Evolutionary conservation across 1,140 invertebrate species (phyloP).

Genomic region (Neodiprion pinetum): DNA sequence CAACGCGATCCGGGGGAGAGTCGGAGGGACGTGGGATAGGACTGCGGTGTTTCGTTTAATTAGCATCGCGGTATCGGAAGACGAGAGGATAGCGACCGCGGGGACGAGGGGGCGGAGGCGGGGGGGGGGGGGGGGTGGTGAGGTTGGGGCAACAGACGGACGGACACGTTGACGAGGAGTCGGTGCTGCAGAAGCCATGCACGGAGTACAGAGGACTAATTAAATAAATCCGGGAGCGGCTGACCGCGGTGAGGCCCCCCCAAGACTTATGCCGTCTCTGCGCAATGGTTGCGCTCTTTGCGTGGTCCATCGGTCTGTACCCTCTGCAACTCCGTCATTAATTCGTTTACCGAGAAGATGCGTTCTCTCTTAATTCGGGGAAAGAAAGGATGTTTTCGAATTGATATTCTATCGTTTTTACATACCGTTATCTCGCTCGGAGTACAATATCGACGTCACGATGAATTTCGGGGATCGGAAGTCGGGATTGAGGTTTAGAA

Average conservation of each 20-base stretch:
- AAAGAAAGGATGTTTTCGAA: no score
- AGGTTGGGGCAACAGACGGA: conserved; percentile 26
- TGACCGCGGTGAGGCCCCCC: conserved; percentile 44
- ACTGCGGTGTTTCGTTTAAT: conserved; percentile 44
- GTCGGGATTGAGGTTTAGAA: no score
- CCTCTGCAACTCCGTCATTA: no score
- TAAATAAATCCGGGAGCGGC: conserved; percentile 57
- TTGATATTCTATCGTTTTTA: no score
- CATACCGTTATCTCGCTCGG: no score
- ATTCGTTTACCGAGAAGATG: no score
- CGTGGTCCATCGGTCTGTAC: no score
- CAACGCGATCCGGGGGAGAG: neutral
- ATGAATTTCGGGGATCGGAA: no score
- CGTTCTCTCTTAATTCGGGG: no score
- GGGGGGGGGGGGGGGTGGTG: conserved; percentile 12
- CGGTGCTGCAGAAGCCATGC: conserved; percentile 15
- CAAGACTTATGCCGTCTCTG: conserved; percentile 22
- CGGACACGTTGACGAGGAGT: conserved; percentile 43
- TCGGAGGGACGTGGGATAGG: conserved; percentile 32
- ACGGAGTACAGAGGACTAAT: conserved; percentile 47
- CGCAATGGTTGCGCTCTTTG: no score
- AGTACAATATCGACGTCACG: no score
- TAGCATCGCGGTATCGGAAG: conserved; percentile 41
- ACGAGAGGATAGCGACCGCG: conserved; percentile 12
- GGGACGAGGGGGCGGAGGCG: neutral